phyloP scores from a whole-genome alignment of 2,797 vertebrate species.

The Gorsachius magnificus region DNA sequence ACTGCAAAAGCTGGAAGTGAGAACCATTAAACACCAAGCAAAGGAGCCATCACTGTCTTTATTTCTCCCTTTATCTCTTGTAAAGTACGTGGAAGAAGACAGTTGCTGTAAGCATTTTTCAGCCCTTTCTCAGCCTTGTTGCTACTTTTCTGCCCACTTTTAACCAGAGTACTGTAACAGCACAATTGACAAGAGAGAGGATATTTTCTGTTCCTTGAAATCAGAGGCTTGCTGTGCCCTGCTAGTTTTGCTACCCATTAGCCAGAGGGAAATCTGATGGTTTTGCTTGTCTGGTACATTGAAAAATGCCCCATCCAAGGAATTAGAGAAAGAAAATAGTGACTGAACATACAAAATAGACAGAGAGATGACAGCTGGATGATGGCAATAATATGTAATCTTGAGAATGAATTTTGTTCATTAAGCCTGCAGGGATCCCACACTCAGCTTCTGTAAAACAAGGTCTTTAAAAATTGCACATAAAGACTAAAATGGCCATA shows the following conservation, averaged over 20 bases:
- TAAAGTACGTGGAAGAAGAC: neutral
- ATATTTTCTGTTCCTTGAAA: neutral
- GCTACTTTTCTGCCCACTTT: neutral
- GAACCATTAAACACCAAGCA: neutral
- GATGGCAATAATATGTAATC: neutral
- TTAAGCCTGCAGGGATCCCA: slow-evolving; percentile 1
- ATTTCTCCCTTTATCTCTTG: neutral
- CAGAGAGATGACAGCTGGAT: slow-evolving; percentile 15
- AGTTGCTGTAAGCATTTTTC: neutral
- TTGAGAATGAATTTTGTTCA: slow-evolving; percentile 40
- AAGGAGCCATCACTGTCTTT: neutral
- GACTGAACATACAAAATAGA: slow-evolving; percentile 22
- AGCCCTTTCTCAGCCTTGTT: neutral
- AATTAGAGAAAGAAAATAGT: slow-evolving; percentile 36
- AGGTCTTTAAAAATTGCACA: slow-evolving; percentile 13
- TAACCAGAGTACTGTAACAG: neutral
- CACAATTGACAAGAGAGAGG: neutral
- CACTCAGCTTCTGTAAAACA: neutral
- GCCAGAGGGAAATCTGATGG: neutral
- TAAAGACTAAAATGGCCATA: neutral
- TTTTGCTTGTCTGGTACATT: neutral
- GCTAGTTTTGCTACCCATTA: neutral
- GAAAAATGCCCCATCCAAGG: neutral
- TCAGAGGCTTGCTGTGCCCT: neutral
- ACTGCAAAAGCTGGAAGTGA: neutral